Evolutionary conservation across 2,113 vertebrate genomes (phyloP).

Genomic region (Misgurnus mizolepis): DNA sequence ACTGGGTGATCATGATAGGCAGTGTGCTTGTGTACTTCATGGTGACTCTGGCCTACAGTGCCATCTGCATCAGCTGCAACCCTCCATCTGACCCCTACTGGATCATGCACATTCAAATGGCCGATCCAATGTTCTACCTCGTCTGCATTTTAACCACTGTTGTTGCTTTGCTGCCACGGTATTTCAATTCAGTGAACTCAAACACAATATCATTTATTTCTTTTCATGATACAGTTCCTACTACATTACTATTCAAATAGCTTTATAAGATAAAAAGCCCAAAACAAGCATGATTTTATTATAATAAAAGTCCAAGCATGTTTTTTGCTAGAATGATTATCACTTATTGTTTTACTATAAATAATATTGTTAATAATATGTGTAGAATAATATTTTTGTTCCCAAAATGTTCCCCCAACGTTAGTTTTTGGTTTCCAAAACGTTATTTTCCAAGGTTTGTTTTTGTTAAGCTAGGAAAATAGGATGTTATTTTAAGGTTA

Average conservation of each 20-base stretch:
- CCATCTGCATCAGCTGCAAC: constrained; percentile 82
- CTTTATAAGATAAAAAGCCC: too few species aligned
- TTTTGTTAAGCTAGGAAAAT: too few species aligned
- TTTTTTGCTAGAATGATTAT: too few species aligned
- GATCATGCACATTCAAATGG: constrained; percentile 84
- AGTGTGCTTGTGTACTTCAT: constrained; percentile 81
- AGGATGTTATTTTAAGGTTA: too few species aligned
- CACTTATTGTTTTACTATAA: too few species aligned
- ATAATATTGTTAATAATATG: too few species aligned
- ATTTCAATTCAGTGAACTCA: constrained; percentile 5
- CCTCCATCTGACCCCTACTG: constrained; percentile 85
- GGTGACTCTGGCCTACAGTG: constrained; percentile 79
- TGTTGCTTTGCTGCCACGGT: constrained; percentile 90
- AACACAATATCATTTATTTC: not conserved
- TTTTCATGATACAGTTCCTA: not conserved
- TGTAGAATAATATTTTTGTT: too few species aligned
- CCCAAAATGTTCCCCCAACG: too few species aligned
- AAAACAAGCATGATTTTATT: too few species aligned
- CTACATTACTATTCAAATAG: not conserved
- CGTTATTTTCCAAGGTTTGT: too few species aligned
- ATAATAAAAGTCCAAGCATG: too few species aligned
- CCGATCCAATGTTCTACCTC: constrained; percentile 85
- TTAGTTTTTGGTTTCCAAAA: too few species aligned
- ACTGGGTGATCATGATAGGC: constrained; percentile 76
- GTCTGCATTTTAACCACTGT: constrained; percentile 82